A percentile compares a stretch with the other conserved stretches of the same genome.
Conservation (phyloP, 2,113 vertebrate genomes). For the Diadophis punctatus region DNA sequence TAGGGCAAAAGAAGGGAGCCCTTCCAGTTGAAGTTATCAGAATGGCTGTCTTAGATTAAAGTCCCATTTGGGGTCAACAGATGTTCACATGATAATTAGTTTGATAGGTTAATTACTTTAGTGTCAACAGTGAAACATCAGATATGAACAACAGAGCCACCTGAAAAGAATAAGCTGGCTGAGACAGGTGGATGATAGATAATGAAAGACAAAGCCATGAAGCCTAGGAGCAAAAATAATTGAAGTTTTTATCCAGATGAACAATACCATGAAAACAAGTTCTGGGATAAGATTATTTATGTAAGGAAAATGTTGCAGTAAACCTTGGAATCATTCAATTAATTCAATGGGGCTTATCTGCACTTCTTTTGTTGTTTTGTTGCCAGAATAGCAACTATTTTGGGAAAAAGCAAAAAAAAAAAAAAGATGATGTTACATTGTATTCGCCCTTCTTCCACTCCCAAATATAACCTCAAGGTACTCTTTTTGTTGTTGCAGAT, state of each 20-base stretch:
- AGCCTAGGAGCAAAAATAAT: neutral
- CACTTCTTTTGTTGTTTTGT: neutral
- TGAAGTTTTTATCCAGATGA: neutral
- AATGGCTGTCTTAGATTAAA: neutral
- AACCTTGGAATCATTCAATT: neutral
- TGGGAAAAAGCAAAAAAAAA: neutral
- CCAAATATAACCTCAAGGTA: neutral
- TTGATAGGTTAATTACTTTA: neutral
- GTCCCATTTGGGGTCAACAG: neutral
- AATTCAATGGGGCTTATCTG: neutral
- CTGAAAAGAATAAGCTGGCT: slow-evolving; percentile 15
- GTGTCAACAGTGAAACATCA: neutral
- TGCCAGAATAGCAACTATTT: neutral
- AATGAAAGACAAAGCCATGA: neutral
- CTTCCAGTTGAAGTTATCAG: neutral
- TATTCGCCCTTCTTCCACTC: neutral
- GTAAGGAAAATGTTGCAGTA: neutral
- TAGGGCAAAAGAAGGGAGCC: neutral
- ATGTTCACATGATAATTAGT: neutral
- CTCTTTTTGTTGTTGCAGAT: too few species aligned
- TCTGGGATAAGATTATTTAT: neutral
- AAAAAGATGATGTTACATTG: neutral
- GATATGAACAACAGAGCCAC: fast-evolving
- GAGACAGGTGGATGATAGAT: slow-evolving; percentile 38
- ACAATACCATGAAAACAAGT: neutral